phyloP scores from a whole-genome alignment of 1,140 invertebrate genomes.

The Cydia fagiglandana region DNA sequence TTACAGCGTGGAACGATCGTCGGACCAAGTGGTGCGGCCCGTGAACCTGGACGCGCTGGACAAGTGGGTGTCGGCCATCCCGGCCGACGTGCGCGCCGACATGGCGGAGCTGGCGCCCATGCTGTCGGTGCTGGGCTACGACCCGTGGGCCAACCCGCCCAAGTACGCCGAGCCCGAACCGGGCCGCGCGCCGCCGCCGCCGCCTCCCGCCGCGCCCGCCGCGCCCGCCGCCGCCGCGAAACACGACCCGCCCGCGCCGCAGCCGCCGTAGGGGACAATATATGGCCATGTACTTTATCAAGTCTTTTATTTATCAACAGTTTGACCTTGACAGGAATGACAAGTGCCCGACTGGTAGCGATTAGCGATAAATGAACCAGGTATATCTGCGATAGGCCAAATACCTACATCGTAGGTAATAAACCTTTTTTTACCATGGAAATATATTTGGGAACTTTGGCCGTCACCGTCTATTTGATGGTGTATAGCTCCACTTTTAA shows the following conservation, averaged over 20 bases:
- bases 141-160: slow-evolving; percentile 96
- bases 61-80: slow-evolving; percentile 97
- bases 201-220: slow-evolving; percentile 79
- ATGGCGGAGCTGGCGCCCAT: slow-evolving; percentile 96
- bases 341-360: no score
- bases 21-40: slow-evolving; percentile 99
- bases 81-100: slow-evolving; percentile 92
- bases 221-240: slow-evolving; percentile 58
- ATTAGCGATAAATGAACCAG: no score
- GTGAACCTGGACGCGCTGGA: slow-evolving; percentile 97
- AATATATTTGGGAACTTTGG: no score
- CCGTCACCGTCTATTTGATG: no score
- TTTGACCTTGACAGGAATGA: no score
- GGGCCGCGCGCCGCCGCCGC: slow-evolving; percentile 87
- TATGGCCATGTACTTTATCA: not conserved
- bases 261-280: slow-evolving; percentile 49
- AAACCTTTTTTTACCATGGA: no score
- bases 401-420: no score
- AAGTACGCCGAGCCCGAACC: slow-evolving; percentile 93
- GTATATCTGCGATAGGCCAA: no score
- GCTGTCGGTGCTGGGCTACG: slow-evolving; percentile 94
- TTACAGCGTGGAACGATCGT: slow-evolving; percentile 96
- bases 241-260: slow-evolving; percentile 70
- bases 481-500: no score
- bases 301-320: not conserved